These are phyloP conservation scores for Palloptera scutellata DNA, from an alignment of 2,888 invertebrate species.

Conservation along the genomic window DNA sequence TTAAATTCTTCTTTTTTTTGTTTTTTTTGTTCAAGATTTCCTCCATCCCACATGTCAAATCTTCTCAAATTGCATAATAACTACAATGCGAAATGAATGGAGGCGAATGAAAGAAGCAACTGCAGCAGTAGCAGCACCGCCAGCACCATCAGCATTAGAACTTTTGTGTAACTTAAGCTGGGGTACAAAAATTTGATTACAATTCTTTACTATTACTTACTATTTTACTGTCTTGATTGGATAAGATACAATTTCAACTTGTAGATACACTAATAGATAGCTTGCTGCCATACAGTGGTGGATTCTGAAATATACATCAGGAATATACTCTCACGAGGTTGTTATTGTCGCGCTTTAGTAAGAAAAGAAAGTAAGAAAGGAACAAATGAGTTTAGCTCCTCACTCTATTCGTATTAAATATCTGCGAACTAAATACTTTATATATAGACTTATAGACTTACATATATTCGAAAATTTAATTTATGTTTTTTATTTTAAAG, in stretches of 20 bases:
- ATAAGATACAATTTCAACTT: slow-evolving; percentile 28
- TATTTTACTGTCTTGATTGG: slow-evolving; percentile 21
- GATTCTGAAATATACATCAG: too few species aligned
- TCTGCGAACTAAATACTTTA: slow-evolving; percentile 4
- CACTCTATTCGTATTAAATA: not conserved
- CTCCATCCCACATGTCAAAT: slow-evolving; percentile 41
- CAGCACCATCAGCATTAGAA: not conserved
- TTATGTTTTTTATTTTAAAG: too few species aligned
- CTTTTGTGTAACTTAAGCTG: slow-evolving; percentile 24
- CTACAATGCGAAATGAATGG: slow-evolving; percentile 24
- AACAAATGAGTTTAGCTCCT: not conserved
- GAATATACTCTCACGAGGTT: slow-evolving; percentile 4
- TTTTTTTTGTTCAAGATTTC: slow-evolving; percentile 6
- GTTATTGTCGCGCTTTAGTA: slow-evolving; percentile 19
- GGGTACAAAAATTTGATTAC: slow-evolving; percentile 25
- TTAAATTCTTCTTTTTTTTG: slow-evolving; percentile 10
- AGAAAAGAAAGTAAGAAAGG: slow-evolving; percentile 6
- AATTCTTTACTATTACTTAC: slow-evolving; percentile 16
- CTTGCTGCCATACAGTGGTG: too few species aligned
- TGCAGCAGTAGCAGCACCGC: slow-evolving; percentile 2
- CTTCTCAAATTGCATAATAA: slow-evolving; percentile 38
- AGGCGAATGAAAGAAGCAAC: not conserved
- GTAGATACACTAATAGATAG: not conserved
- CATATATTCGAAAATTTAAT: too few species aligned
- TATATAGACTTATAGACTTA: too few species aligned